Conservation (phyloP, 2,113 vertebrate species). For the Himantopus leucocephalus region DNA sequence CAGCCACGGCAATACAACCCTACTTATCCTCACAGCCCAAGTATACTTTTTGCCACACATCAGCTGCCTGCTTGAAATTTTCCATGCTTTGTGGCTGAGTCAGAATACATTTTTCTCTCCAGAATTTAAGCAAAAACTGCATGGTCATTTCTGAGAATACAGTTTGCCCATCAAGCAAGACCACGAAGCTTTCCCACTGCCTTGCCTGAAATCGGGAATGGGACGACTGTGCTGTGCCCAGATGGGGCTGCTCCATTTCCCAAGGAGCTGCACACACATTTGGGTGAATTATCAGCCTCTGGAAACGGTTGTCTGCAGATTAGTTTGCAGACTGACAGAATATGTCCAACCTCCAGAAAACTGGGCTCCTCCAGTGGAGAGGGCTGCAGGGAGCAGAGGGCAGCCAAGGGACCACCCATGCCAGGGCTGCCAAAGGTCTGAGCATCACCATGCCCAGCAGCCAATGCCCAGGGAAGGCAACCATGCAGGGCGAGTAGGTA, state of each 20-base stretch:
- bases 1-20: not conserved
- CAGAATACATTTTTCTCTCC: not conserved
- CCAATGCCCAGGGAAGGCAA: not conserved
- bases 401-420: rapidly evolving
- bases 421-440: rapidly evolving
- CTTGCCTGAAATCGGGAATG: not conserved
- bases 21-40: not conserved
- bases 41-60: not conserved
- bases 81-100: not conserved
- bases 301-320: not conserved
- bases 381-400: not conserved
- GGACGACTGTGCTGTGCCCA: not conserved
- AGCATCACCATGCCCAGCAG: not conserved
- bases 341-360: not conserved
- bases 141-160: not conserved
- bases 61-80: not conserved
- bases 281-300: not conserved
- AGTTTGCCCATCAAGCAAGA: not conserved
- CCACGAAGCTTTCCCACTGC: not conserved
- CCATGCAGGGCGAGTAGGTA: rapidly evolving
- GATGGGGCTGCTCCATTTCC: not conserved
- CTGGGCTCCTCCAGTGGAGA: not conserved
- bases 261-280: not conserved
- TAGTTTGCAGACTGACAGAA: not conserved
- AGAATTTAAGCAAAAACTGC: not conserved